These are phyloP conservation scores for Acromyrmex echinatior DNA, from an alignment of 1,140 invertebrate genomes.

Conservation along the genomic window DNA sequence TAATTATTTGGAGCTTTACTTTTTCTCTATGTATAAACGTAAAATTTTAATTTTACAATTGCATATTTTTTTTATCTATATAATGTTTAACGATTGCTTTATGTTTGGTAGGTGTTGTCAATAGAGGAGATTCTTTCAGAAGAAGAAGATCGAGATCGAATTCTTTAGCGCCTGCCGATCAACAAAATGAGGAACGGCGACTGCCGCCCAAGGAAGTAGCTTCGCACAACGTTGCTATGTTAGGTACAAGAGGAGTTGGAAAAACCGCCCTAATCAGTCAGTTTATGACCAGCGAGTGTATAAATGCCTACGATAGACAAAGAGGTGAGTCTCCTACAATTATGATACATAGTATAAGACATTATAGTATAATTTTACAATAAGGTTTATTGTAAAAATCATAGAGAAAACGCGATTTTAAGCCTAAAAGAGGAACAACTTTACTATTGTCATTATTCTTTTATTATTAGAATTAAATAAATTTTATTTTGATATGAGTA, in stretches of 20 bases:
- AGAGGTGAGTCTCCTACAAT: constrained; percentile 87
- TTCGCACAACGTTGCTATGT: constrained; percentile 92
- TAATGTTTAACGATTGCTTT: background rate
- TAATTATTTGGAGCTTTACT: constrained; percentile 1
- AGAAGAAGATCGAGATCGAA: constrained; percentile 93
- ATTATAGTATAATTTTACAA: background rate
- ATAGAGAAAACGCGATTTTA: background rate
- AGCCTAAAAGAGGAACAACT: background rate
- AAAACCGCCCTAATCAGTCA: constrained; percentile 96
- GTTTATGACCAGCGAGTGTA: constrained; percentile 98
- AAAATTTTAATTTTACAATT: background rate
- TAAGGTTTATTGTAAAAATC: background rate
- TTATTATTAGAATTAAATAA: no score
- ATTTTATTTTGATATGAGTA: no score
- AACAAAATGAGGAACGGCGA: constrained; percentile 80
- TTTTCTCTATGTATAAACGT: background rate
- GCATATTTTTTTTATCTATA: background rate
- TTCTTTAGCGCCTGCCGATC: constrained; percentile 86
- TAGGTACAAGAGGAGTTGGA: constrained; percentile 95
- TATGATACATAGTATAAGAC: background rate
- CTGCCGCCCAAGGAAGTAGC: constrained; percentile 87
- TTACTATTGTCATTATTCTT: background rate
- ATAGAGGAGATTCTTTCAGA: constrained; percentile 95
- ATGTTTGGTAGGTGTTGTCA: constrained; percentile 92
- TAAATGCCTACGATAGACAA: constrained; percentile 95